These are phyloP conservation scores for Cromileptes altivelis DNA, from an alignment of 2,113 vertebrate species.

Conservation along the genomic window DNA sequence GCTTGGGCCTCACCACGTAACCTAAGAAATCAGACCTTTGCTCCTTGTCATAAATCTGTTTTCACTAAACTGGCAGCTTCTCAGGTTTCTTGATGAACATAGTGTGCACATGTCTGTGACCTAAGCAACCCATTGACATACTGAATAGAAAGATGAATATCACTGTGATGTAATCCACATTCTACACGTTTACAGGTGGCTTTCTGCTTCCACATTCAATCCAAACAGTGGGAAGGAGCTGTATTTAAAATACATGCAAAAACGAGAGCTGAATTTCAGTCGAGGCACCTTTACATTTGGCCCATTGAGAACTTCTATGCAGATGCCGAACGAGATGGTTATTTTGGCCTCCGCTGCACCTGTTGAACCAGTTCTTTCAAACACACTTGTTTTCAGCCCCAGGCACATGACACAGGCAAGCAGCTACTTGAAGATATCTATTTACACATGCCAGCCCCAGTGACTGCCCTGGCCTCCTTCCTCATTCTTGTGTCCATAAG, in stretches of 20 bases:
- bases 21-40: slow-evolving; percentile 8
- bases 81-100: slow-evolving; percentile 2
- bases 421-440: slow-evolving; percentile 22
- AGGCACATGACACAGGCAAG: slow-evolving; percentile 41
- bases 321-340: background rate
- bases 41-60: background rate
- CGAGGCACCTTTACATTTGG: background rate
- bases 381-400: background rate
- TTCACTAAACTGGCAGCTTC: slow-evolving; percentile 16
- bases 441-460: slow-evolving; percentile 26
- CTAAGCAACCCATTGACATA: background rate
- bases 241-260: background rate
- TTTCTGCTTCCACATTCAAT: background rate
- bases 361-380: slow-evolving; percentile 19
- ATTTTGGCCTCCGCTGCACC: background rate
- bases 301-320: background rate
- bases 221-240: background rate
- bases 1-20: slow-evolving; percentile 11
- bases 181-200: background rate
- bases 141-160: background rate
- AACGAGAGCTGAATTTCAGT: background rate
- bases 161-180: background rate
- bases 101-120: background rate
- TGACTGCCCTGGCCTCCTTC: slow-evolving; percentile 29
- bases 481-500: slow-evolving; percentile 43